Conservation (phyloP, 2,888 invertebrate species). For the Dryadula phaetusa region DNA sequence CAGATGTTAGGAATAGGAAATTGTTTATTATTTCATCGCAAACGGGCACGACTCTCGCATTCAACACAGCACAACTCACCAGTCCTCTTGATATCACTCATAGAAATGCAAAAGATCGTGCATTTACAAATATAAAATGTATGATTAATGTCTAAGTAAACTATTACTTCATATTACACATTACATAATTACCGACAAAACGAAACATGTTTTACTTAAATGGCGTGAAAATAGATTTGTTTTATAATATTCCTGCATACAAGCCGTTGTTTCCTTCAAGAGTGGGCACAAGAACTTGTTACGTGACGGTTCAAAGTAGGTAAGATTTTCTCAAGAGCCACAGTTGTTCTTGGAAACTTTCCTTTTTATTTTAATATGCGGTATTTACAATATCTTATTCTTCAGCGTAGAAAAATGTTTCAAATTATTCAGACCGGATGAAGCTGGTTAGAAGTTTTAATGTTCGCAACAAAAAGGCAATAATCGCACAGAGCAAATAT, state of each 20-base stretch:
- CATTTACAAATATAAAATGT: slow-evolving; percentile 1
- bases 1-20: slow-evolving; percentile 45
- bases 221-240: slow-evolving; percentile 19
- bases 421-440: background rate
- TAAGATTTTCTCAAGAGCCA: slow-evolving; percentile 27
- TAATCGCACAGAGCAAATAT: background rate
- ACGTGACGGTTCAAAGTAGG: slow-evolving; percentile 18
- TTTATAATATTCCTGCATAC: slow-evolving; percentile 11
- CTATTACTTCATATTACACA: slow-evolving; percentile 14
- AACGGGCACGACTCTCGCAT: slow-evolving; percentile 36
- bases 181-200: slow-evolving; percentile 12
- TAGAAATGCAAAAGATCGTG: slow-evolving; percentile 2
- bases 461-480: slow-evolving; percentile 6
- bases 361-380: background rate
- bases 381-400: background rate
- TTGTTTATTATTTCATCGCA: slow-evolving; percentile 44
- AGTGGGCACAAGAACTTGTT: slow-evolving; percentile 22
- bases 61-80: slow-evolving; percentile 23
- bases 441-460: slow-evolving; percentile 4
- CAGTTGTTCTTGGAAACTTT: background rate
- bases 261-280: slow-evolving; percentile 23
- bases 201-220: slow-evolving; percentile 7
- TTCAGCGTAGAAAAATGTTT: background rate
- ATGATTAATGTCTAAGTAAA: background rate
- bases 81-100: slow-evolving; percentile 23